phyloP scores from a whole-genome alignment of 1,140 invertebrate species.

The Micrasema minimum region DNA sequence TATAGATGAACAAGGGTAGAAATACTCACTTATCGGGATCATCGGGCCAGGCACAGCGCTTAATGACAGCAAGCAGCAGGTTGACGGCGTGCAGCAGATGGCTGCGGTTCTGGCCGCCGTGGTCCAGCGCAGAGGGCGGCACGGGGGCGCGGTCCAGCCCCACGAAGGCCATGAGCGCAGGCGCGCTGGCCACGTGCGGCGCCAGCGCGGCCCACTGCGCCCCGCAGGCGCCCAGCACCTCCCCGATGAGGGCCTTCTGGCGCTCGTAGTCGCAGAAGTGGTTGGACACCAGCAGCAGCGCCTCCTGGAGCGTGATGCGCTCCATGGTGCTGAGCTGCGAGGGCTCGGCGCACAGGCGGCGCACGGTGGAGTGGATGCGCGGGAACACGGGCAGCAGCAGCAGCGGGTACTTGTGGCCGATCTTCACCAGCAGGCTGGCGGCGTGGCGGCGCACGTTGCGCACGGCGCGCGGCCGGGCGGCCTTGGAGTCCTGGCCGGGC shows the following conservation, averaged over 20 bases:
- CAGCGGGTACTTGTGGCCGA: slow-evolving; percentile 86
- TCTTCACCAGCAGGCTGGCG: slow-evolving; percentile 88
- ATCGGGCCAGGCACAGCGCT: slow-evolving; percentile 85
- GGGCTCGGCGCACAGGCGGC: slow-evolving; percentile 71
- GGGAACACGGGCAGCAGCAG: slow-evolving; percentile 88
- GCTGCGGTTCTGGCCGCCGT: slow-evolving; percentile 61
- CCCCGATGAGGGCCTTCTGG: slow-evolving; percentile 84
- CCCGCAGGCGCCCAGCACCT: slow-evolving; percentile 69
- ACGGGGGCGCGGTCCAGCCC: slow-evolving; percentile 79
- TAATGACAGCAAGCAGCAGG: slow-evolving; percentile 83
- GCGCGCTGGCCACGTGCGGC: slow-evolving; percentile 71
- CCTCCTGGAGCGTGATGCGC: slow-evolving; percentile 81
- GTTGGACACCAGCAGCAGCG: slow-evolving; percentile 85
- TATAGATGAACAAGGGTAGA: too few relatives aligned
- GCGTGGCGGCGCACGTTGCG: slow-evolving; percentile 90
- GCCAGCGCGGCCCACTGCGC: slow-evolving; percentile 72
- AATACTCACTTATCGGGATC: slow-evolving; percentile 73
- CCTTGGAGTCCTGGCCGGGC: slow-evolving; percentile 61
- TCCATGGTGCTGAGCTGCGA: slow-evolving; percentile 85
- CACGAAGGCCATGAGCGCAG: slow-evolving; percentile 80
- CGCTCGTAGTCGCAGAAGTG: slow-evolving; percentile 89
- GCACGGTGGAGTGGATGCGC: slow-evolving; percentile 80
- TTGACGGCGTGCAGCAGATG: slow-evolving; percentile 75
- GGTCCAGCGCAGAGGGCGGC: slow-evolving; percentile 59
- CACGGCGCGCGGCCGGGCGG: slow-evolving; percentile 75